Percentiles rank a stretch among this genome's conserved stretches.
Evolutionary conservation across 2,888 invertebrate species (phyloP).

Genomic region (Hipparchia sbordonii): DNA sequence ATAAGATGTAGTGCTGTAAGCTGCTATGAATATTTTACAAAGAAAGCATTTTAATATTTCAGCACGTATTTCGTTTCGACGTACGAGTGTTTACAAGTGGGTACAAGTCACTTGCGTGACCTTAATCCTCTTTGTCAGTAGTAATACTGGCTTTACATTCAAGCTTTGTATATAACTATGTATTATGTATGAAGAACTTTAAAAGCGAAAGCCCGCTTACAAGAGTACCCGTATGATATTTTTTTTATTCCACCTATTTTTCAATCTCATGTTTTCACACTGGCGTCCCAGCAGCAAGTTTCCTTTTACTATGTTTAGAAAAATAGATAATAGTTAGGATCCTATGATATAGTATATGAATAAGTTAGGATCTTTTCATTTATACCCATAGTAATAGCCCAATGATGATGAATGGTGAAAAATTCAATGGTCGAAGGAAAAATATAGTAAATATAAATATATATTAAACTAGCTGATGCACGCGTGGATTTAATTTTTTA

Average conservation of each 20-base stretch:
- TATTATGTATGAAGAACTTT: too few relatives aligned
- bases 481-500: too few relatives aligned
- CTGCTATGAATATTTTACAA: not conserved
- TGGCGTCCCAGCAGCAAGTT: not conserved
- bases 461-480: too few relatives aligned
- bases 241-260: too few relatives aligned
- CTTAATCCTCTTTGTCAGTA: constrained; percentile 1
- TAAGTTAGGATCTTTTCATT: too few relatives aligned
- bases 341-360: too few relatives aligned
- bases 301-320: not conserved
- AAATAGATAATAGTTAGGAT: too few relatives aligned
- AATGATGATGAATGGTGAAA: too few relatives aligned
- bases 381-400: too few relatives aligned
- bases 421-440: too few relatives aligned
- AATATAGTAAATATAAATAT: too few relatives aligned
- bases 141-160: not conserved
- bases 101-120: constrained; percentile 3
- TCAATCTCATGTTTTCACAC: not conserved
- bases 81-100: not conserved
- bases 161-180: not conserved
- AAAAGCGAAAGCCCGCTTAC: not conserved
- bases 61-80: not conserved
- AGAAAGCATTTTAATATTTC: constrained; percentile 4
- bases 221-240: not conserved
- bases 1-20: not conserved